Base-by-base conservation (phyloP, 64 coral and sea anemone species). In the Pocillopora damicornis region DNA sequence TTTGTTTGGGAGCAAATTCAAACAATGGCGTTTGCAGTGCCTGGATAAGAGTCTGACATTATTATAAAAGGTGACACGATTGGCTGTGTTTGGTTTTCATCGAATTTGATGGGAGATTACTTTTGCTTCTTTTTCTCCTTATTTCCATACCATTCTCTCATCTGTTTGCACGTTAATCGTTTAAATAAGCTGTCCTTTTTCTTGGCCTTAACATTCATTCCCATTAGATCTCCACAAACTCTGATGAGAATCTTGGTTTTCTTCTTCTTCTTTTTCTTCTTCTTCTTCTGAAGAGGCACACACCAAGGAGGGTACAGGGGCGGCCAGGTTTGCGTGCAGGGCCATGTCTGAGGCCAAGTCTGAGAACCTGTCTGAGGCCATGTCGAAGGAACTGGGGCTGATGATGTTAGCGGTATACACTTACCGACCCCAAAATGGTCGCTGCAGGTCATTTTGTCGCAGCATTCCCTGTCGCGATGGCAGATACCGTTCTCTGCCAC, bases 391-490 rank as follows among this genome's bases (percentile, higher is more conserved):
- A 59, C 67, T 25, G 67, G 67, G 12, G 67, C 18, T n/a, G 67
- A 60, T 60, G 77, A 23, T 13, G 18, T 79, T 5, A 79, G 20
- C 14, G 77, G 77, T 79, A 79, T 79, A 58, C 77, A 79, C 57
- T 79, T 79, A 22, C 77, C 77, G 20, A 79, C 9, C 11, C 77
- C 77, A 79, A 79, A 79, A 58, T 79, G 77, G 60, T 79, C 77
- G 22, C 77, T 79, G 12, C 77, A 79, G 4, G 60, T 0, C 77
- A 79, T 79, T 58, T 61, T 79, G 9, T 79, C 77, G 11, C 77
- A 79, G 15, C 77, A 79, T 79, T 79, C 58, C 56, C 77, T 60
- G 58, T 79, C 60, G 3, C 60, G 77, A 79, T 79, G 51, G 15
- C 77, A 79, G 18, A 79, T 23, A 20, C 77, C 77, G 12, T 79